Base-by-base conservation (phyloP, 2,797 vertebrate species). In the Chiroxiphia lanceolata region DNA sequence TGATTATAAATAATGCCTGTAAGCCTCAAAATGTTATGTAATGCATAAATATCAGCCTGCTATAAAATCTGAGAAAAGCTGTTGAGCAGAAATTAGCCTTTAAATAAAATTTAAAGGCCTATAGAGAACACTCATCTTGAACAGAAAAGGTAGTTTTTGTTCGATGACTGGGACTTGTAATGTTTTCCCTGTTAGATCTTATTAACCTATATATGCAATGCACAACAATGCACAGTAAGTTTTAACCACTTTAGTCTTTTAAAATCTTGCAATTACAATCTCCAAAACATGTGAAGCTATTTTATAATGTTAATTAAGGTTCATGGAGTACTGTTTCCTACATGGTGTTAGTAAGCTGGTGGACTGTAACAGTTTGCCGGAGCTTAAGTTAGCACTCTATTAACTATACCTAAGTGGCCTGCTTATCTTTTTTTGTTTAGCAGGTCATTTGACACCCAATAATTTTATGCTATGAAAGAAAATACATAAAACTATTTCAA, bases 221-320 rank as follows among this genome's bases (percentile, higher is more conserved):
- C 57, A 89, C 59, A 93, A 60, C 81, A 92, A 94, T 56, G 45
- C 67, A 86, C 59, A 65, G 42, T 78, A 93, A 89, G 48, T 93
- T 96, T 95, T 95, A 96, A 90, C 48, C 38, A 56, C 79, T 90
- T 84, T 69, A 90, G 44, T 50, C 88, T 94, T 87, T 60, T 77
- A 89, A 93, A 93, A 90, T 72, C 83, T 89, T 27, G 18, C 79
- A 85, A 81, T 94, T 96, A 90, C 87, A 94, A 90, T 90, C 45
- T 93, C 53, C 42, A 83, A 92, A 96, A 85, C 79, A 91, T 59
- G 83, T 87, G 87, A 92, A 95, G 61, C 31, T 87, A 64, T 95
- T 94, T 96, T 90, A 95, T 84, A 85, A 83, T 70, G 82, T 92
- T 97, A 97, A 96, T 97, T 96, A 96, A 94, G 60, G 83, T 47